These are phyloP conservation scores for Himalopsyche kuldschensis DNA, from an alignment of 2,888 invertebrate species.

Conservation along the genomic window DNA sequence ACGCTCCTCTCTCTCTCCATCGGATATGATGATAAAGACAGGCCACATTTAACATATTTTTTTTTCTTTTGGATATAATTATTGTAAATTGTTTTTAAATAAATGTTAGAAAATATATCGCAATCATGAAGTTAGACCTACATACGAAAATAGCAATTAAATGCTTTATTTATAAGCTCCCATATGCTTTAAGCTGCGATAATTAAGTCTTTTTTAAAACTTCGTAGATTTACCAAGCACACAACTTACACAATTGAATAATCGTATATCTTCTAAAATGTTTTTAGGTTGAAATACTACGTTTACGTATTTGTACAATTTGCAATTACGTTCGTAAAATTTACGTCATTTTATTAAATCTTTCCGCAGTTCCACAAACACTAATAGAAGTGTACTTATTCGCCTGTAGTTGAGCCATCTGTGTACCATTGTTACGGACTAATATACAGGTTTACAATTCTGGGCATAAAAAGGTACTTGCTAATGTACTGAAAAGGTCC, in stretches of 20 bases:
- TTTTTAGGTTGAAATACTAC: background rate
- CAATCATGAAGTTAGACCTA: no score
- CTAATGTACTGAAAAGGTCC: background rate
- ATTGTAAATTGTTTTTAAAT: no score
- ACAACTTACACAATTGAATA: background rate
- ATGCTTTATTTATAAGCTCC: no score
- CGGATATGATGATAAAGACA: no score
- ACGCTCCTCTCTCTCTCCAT: no score
- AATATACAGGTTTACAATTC: background rate
- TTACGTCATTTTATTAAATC: slow-evolving; percentile 2
- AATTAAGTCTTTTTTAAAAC: no score
- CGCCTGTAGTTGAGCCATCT: background rate
- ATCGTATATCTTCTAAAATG: background rate
- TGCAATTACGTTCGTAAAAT: background rate
- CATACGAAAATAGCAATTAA: no score
- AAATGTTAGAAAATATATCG: no score
- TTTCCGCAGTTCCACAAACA: background rate
- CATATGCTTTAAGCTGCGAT: no score
- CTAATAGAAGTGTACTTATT: background rate
- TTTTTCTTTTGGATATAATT: no score
- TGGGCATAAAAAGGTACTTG: background rate
- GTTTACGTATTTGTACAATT: background rate
- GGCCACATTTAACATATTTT: no score
- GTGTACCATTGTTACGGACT: background rate
- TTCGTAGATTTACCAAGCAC: no score